Percentiles rank a stretch among this genome's conserved stretches.
phyloP scores from a whole-genome alignment of 1,140 invertebrate species.

The Phenacoccus solenopsis region DNA sequence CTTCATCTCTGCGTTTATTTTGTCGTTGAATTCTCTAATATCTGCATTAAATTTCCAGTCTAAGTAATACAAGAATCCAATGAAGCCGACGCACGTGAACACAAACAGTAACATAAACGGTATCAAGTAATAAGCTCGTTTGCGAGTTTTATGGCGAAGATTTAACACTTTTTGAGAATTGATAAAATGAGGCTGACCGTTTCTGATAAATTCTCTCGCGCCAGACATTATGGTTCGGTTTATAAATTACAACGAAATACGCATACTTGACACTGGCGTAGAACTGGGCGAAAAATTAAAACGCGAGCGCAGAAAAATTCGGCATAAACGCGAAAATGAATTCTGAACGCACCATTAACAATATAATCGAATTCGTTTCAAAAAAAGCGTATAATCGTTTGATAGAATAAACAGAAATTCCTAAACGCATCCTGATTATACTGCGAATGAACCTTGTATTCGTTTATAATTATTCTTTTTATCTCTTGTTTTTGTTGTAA shows the following conservation, averaged over 20 bases:
- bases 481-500: not conserved
- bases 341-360: not conserved
- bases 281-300: not conserved
- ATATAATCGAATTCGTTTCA: not conserved
- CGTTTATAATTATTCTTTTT: not conserved
- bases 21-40: not conserved
- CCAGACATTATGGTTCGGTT: not conserved
- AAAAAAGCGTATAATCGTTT: not conserved
- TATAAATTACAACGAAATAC: no score
- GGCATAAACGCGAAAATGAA: not conserved
- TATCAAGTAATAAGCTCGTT: not conserved
- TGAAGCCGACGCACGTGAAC: not conserved
- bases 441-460: not conserved
- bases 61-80: not conserved
- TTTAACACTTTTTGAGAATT: not conserved
- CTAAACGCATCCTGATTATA: not conserved
- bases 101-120: not conserved
- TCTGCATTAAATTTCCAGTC: not conserved
- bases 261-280: not conserved
- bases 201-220: not conserved
- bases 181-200: not conserved
- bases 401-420: not conserved
- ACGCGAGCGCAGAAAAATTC: not conserved
- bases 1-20: not conserved
- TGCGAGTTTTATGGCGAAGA: not conserved